phyloP scores from a whole-genome alignment of 35 echinoderm and acorn worm genomes.

The Hemicentrotus pulcherrimus region DNA sequence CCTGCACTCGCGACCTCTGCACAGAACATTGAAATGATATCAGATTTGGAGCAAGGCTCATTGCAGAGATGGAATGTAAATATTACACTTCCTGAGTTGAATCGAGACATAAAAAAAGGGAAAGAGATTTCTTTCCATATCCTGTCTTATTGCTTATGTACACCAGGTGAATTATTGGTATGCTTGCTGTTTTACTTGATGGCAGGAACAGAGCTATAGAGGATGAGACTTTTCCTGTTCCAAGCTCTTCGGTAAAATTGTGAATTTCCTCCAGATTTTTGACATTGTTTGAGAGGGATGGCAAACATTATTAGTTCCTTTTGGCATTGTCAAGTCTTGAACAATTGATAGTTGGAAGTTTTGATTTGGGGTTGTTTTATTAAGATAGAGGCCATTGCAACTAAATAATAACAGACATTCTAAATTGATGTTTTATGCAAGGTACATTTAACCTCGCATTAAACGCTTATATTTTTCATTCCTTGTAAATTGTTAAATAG shows the following conservation, averaged over 20 bases:
- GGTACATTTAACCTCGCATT: background rate
- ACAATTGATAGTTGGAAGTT: background rate
- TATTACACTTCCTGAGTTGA: background rate
- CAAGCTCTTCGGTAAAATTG: background rate
- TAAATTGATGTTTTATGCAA: background rate
- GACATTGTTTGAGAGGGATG: conserved; percentile 1
- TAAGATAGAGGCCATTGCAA: background rate
- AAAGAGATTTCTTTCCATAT: background rate
- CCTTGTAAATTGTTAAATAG: background rate
- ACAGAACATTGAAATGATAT: background rate
- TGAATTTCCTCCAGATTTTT: conserved; percentile 18
- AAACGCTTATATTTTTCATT: background rate
- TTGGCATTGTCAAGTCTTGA: background rate
- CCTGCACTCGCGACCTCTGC: background rate
- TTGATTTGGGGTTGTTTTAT: background rate
- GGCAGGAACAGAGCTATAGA: background rate
- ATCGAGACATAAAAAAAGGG: conserved; percentile 6
- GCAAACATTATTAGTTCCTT: conserved; percentile 19
- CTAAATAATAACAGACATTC: background rate
- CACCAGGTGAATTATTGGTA: background rate
- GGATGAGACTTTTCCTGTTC: conserved; percentile 1
- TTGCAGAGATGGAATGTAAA: background rate
- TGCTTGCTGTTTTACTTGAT: background rate
- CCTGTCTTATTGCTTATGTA: background rate
- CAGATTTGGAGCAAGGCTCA: background rate